Evolutionary conservation across 2,888 invertebrate species (phyloP).

Genomic region (Philonicus albiceps): DNA sequence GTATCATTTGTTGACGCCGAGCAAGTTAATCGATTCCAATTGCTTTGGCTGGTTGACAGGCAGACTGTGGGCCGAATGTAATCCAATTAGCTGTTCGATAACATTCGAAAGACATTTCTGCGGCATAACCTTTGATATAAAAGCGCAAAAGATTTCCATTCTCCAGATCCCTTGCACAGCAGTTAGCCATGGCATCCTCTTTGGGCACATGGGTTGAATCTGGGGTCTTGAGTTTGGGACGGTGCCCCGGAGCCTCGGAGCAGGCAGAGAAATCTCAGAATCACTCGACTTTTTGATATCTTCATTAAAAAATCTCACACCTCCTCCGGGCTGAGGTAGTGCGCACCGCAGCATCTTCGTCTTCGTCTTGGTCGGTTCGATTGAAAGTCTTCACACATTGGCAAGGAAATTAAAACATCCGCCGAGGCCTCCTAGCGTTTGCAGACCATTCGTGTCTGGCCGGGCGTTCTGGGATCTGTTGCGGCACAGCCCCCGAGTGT

Average conservation of each 20-base stretch:
- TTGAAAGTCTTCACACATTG: slow-evolving; percentile 42
- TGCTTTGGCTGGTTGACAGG: not conserved
- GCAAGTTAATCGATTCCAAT: not conserved
- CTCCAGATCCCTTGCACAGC: not conserved
- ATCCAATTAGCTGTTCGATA: not conserved
- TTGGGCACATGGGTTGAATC: not conserved
- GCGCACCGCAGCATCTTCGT: not conserved
- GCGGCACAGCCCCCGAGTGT: not conserved
- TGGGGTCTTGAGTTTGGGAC: not conserved
- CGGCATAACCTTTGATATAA: not conserved
- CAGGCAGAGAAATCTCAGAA: not conserved
- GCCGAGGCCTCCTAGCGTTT: slow-evolving; percentile 18
- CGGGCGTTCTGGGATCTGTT: not conserved
- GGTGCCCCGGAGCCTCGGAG: not conserved
- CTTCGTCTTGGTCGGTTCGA: slow-evolving; percentile 4
- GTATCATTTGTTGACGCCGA: not conserved
- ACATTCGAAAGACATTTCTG: not conserved
- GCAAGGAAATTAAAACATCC: slow-evolving; percentile 37
- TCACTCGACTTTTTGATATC: slow-evolving; percentile 41
- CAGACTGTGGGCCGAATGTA: not conserved
- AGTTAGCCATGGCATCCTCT: not conserved
- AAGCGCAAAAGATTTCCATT: slow-evolving; percentile 10
- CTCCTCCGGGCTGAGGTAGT: slow-evolving; percentile 23
- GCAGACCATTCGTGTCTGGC: not conserved
- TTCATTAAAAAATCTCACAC: slow-evolving; percentile 44